These are phyloP conservation scores for Limnephilus marmoratus DNA, from an alignment of 2,888 invertebrate species.

Conservation along the genomic window DNA sequence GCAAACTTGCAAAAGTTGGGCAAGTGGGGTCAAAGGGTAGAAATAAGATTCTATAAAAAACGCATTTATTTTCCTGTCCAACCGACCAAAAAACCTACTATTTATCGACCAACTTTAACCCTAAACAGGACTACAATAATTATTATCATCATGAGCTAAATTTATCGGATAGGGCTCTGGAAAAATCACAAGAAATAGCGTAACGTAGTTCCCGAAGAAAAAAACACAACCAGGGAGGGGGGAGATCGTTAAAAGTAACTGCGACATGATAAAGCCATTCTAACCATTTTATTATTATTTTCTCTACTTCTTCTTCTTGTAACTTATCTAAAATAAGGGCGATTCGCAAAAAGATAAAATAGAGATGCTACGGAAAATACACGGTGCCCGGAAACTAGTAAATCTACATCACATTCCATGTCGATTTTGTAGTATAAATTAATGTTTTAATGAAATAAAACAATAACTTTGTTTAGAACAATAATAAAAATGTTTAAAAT, in stretches of 20 bases:
- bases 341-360: background rate
- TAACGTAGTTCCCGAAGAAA: background rate
- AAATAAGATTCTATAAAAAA: background rate
- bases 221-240: background rate
- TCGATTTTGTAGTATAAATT: too few species aligned
- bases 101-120: background rate
- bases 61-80: background rate
- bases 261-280: background rate
- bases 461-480: too few species aligned
- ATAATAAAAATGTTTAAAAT: too few species aligned
- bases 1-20: background rate
- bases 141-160: background rate
- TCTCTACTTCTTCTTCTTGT: background rate
- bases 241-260: constrained; percentile 10
- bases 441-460: too few species aligned
- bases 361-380: background rate
- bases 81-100: background rate
- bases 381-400: too few species aligned
- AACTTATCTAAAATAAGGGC: background rate
- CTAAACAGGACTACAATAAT: background rate
- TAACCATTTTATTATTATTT: background rate
- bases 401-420: too few species aligned
- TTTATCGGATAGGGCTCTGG: background rate
- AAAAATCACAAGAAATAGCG: background rate
- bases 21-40: background rate